A percentile compares a stretch with the other conserved stretches of the same genome.
Evolutionary conservation across 1,140 invertebrate species (phyloP).

Genomic region (Pollicipes pollicipes): DNA sequence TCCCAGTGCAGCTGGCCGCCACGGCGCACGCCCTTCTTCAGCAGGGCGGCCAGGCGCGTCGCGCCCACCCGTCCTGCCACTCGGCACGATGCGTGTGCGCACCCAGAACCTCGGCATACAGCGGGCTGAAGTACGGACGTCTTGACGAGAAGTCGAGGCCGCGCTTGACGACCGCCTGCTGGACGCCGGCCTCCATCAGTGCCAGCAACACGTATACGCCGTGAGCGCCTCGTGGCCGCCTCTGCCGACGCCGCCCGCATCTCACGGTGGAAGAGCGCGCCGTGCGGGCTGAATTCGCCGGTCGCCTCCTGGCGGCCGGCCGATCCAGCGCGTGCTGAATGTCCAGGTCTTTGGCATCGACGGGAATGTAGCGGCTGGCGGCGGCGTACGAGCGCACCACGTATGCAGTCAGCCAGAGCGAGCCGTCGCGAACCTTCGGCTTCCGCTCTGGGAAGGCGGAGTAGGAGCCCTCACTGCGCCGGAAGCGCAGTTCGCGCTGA

Average conservation of each 20-base stretch:
- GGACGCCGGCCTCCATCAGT: constrained; percentile 37
- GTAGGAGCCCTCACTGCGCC: constrained; percentile 55
- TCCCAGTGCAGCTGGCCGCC: constrained; percentile 23
- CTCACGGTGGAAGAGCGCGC: constrained; percentile 29
- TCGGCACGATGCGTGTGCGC: constrained; percentile 39
- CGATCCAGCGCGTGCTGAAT: constrained; percentile 30
- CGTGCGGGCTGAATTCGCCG: constrained; percentile 31
- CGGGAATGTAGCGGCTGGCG: constrained; percentile 40
- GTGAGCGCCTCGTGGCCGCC: constrained; percentile 41
- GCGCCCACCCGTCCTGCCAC: constrained; percentile 23
- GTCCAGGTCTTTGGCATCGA: constrained; percentile 36
- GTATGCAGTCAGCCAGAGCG: constrained; percentile 69
- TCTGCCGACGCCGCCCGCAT: constrained; percentile 37
- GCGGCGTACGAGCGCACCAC: constrained; percentile 51
- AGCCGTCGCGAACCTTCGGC: constrained; percentile 37
- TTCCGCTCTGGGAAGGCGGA: constrained; percentile 46
- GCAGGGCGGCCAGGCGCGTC: background rate
- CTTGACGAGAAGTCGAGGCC: constrained; percentile 37
- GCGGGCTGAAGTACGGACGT: constrained; percentile 26
- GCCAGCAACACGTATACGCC: constrained; percentile 46
- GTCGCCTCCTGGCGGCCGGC: constrained; percentile 24
- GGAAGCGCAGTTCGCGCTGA: constrained; percentile 52
- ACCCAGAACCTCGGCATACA: constrained; percentile 37
- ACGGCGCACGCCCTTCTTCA: constrained; percentile 3
- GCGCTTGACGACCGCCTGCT: constrained; percentile 30